These are phyloP conservation scores for Euzophera pinguis DNA, from an alignment of 2,888 invertebrate species.

Conservation along the genomic window DNA sequence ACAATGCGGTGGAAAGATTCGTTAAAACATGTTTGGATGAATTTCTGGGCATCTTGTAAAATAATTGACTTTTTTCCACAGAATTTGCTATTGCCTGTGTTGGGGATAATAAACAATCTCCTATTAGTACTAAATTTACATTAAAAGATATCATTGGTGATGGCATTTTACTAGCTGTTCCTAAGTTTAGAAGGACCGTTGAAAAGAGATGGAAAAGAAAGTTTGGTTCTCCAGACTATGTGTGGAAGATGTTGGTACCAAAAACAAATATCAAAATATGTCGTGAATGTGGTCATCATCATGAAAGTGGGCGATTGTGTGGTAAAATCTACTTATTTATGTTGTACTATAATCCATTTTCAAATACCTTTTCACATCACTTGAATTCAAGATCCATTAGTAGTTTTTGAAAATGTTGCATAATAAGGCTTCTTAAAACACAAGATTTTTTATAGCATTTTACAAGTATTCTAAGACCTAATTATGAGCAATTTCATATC, in stretches of 20 bases:
- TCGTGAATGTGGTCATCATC: constrained; percentile 89
- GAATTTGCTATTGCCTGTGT: constrained; percentile 57
- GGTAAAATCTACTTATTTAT: constrained; percentile 76
- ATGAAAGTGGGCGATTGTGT: constrained; percentile 89
- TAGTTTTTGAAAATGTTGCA: too few species aligned
- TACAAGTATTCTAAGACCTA: too few species aligned
- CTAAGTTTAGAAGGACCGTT: constrained; percentile 86
- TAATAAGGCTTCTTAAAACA: too few species aligned
- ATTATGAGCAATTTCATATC: too few species aligned
- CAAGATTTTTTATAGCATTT: too few species aligned
- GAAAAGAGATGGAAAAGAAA: constrained; percentile 87
- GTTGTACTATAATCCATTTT: too few species aligned
- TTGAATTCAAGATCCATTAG: too few species aligned
- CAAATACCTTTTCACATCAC: too few species aligned
- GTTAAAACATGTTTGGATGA: too few species aligned
- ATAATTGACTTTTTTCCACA: constrained; percentile 25
- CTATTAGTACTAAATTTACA: constrained; percentile 54
- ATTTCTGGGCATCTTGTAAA: too few species aligned
- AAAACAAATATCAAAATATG: constrained; percentile 89
- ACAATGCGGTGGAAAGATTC: too few species aligned
- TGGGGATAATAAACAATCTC: constrained; percentile 34
- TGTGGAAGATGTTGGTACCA: constrained; percentile 84
- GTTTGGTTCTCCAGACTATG: constrained; percentile 84
- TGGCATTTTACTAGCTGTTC: constrained; percentile 90
- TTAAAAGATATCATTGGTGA: constrained; percentile 84